phyloP scores from a whole-genome alignment of 2,888 invertebrate genomes.

The Lithosia quadra region DNA sequence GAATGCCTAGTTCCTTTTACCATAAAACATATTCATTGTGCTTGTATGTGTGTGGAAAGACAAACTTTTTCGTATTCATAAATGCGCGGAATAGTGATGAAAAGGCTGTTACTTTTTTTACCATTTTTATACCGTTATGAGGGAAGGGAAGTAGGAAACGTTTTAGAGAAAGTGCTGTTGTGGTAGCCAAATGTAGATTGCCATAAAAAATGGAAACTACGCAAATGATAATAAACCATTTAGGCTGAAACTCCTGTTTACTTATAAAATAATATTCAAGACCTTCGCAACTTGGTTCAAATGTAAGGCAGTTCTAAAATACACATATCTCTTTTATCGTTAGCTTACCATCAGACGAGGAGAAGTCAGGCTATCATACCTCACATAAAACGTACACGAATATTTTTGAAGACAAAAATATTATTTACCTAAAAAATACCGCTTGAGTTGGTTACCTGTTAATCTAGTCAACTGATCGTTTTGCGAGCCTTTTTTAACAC shows the following conservation, averaged over 20 bases:
- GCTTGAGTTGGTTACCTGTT: not conserved
- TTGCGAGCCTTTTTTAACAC: not conserved
- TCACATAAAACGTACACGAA: not conserved
- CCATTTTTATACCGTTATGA: not conserved
- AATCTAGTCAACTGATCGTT: not conserved
- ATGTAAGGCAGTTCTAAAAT: too few relatives aligned
- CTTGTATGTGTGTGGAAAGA: constrained; percentile 7
- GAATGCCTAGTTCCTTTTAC: not conserved
- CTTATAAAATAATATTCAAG: too few relatives aligned
- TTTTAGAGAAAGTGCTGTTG: not conserved
- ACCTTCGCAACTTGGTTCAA: too few relatives aligned
- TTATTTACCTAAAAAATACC: not conserved
- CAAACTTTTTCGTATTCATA: constrained; percentile 15
- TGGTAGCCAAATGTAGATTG: not conserved
- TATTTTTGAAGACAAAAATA: not conserved
- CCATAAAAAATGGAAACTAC: too few relatives aligned
- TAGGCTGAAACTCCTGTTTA: too few relatives aligned
- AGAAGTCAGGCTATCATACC: too few relatives aligned
- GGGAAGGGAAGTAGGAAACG: not conserved
- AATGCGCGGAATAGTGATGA: not conserved
- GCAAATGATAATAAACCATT: too few relatives aligned
- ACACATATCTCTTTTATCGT: too few relatives aligned
- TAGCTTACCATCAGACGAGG: too few relatives aligned
- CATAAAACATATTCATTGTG: constrained; percentile 8
- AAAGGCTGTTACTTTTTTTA: not conserved